A percentile compares a stretch with the other conserved stretches of the same genome.
These are phyloP conservation scores for Leptura quadrifasciata DNA, from an alignment of 2,888 invertebrate species.

Conservation along the genomic window DNA sequence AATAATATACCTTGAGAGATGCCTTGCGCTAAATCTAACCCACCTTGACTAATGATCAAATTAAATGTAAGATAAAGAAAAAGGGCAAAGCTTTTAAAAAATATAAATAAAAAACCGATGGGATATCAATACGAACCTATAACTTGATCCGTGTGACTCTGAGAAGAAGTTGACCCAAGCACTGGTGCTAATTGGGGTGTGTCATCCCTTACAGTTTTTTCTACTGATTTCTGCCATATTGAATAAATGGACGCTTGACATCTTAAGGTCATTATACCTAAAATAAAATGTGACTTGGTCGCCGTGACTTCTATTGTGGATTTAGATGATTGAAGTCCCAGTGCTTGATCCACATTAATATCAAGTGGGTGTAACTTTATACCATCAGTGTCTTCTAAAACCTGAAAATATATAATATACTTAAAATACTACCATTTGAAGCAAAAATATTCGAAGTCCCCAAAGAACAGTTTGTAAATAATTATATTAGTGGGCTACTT, in stretches of 20 bases:
- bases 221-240: conserved; percentile 66
- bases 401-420: conserved; percentile 56
- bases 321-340: conserved; percentile 64
- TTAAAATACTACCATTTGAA: too few relatives aligned
- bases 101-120: too few relatives aligned
- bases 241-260: conserved; percentile 68
- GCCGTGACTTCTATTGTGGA: conserved; percentile 68
- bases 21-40: too few relatives aligned
- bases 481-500: too few relatives aligned
- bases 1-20: too few relatives aligned
- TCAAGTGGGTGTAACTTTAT: conserved; percentile 62
- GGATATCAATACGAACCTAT: conserved; percentile 44
- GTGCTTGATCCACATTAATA: conserved; percentile 59
- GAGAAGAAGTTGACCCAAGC: conserved; percentile 71
- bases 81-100: too few relatives aligned
- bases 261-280: conserved; percentile 66
- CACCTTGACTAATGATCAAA: too few relatives aligned
- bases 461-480: too few relatives aligned
- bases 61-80: too few relatives aligned
- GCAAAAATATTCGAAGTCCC: too few relatives aligned
- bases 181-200: conserved; percentile 69
- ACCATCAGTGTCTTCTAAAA: conserved; percentile 61
- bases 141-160: conserved; percentile 65
- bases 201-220: conserved; percentile 67
- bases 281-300: conserved; percentile 65